These are phyloP conservation scores for Cebus imitator DNA, from an alignment of 2,113 vertebrate species.

Conservation along the genomic window DNA sequence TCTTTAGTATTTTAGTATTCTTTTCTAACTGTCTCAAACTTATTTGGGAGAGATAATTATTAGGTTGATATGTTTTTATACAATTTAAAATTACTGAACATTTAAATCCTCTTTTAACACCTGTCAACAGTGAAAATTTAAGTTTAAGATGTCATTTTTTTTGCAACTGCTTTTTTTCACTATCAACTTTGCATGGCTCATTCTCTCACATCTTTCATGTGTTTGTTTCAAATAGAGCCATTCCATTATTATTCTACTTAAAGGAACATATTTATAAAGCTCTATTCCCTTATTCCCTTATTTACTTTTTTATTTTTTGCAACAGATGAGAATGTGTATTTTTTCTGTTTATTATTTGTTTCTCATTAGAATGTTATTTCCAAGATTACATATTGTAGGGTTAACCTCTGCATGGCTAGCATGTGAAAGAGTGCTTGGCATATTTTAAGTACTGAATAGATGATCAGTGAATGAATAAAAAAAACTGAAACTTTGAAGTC, in stretches of 20 bases:
- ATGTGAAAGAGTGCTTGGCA: background rate
- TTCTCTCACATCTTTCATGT: background rate
- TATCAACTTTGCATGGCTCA: background rate
- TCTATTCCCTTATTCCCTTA: background rate
- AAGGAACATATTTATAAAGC: background rate
- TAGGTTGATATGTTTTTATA: background rate
- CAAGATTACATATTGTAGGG: background rate
- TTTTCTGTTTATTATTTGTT: background rate
- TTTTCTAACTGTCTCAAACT: background rate
- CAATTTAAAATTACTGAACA: background rate
- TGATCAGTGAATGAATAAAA: background rate
- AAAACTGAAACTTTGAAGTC: background rate
- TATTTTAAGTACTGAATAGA: constrained; percentile 10
- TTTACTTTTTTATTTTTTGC: background rate
- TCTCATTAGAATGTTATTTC: background rate
- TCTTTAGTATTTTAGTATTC: background rate
- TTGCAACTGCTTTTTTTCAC: background rate
- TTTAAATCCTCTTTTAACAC: background rate
- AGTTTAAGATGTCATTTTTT: background rate
- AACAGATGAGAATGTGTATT: background rate
- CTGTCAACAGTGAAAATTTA: background rate
- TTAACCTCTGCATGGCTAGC: background rate
- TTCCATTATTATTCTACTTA: background rate
- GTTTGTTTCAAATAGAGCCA: background rate
- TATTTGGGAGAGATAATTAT: background rate